Evolutionary conservation across 2,797 vertebrate species (phyloP).

Genomic region (Chiloscyllium punctatum): DNA sequence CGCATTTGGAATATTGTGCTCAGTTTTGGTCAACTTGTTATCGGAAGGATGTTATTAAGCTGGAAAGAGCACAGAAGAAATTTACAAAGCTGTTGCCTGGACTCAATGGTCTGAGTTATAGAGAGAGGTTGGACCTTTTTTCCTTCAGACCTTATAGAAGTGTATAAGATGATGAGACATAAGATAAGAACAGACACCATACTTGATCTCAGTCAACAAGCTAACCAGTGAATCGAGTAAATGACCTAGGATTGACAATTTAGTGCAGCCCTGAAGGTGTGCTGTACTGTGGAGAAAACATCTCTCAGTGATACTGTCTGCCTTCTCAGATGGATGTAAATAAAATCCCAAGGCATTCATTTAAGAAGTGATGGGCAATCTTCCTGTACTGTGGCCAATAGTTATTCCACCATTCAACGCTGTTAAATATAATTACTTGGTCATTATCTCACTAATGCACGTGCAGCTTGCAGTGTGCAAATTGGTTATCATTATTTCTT

Average conservation of each 20-base stretch:
- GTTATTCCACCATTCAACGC: not conserved
- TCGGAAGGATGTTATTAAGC: too few relatives aligned
- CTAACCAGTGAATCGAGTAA: not conserved
- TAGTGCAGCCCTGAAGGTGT: not conserved
- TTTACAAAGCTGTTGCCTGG: too few relatives aligned
- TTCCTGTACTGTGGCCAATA: not conserved
- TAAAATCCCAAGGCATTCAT: not conserved
- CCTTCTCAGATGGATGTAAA: not conserved
- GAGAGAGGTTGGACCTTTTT: too few relatives aligned
- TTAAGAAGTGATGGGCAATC: not conserved
- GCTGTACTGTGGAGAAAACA: not conserved
- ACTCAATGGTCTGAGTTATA: too few relatives aligned
- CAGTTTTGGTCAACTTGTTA: too few relatives aligned
- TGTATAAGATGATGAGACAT: too few relatives aligned
- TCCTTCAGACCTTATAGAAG: too few relatives aligned
- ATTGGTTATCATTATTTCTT: not conserved
- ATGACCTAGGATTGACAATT: not conserved
- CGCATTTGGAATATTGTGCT: too few relatives aligned
- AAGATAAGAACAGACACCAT: too few relatives aligned
- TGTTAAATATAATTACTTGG: not conserved
- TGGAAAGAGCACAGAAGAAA: too few relatives aligned
- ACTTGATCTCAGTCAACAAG: too few relatives aligned
- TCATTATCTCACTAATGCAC: not conserved
- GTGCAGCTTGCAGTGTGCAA: not conserved
- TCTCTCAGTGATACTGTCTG: not conserved